Evolutionary conservation across 1,140 invertebrate species (phyloP).

Genomic region (Philotrypesis tridentata): DNA sequence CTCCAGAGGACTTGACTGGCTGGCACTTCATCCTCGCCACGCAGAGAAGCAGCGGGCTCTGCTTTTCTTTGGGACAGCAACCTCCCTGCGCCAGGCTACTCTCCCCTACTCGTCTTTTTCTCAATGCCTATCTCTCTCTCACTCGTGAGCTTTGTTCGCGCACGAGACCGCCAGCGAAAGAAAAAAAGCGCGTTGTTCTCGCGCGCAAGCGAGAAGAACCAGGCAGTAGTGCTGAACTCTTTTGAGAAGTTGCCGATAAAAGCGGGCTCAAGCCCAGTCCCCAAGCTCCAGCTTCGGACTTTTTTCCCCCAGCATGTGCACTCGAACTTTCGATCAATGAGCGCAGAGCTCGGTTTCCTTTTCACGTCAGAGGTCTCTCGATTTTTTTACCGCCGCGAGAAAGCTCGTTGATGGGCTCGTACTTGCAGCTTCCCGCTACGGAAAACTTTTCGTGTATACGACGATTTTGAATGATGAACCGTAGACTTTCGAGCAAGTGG

Average conservation of each 20-base stretch:
- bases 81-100: constrained; percentile 54
- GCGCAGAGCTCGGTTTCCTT: neutral
- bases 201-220: neutral
- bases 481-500: too few species aligned
- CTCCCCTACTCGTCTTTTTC: constrained; percentile 44
- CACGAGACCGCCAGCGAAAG: constrained; percentile 46
- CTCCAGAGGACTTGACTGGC: constrained; percentile 63
- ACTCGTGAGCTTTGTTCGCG: constrained; percentile 59
- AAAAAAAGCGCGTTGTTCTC: constrained; percentile 54
- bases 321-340: constrained; percentile 30
- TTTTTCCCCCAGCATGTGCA: constrained; percentile 4
- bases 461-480: too few species aligned
- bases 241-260: constrained; percentile 37
- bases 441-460: too few species aligned
- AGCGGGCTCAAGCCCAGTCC: neutral
- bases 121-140: neutral
- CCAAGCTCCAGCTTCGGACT: neutral
- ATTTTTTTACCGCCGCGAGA: neutral
- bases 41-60: constrained; percentile 62
- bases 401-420: too few species aligned
- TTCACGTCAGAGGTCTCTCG: neutral
- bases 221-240: neutral
- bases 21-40: constrained; percentile 63
- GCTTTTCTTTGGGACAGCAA: constrained; percentile 54
- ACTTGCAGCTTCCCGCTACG: too few species aligned